These are phyloP conservation scores for Tethea ocularis DNA, from an alignment of 2,888 invertebrate genomes.

Conservation along the genomic window DNA sequence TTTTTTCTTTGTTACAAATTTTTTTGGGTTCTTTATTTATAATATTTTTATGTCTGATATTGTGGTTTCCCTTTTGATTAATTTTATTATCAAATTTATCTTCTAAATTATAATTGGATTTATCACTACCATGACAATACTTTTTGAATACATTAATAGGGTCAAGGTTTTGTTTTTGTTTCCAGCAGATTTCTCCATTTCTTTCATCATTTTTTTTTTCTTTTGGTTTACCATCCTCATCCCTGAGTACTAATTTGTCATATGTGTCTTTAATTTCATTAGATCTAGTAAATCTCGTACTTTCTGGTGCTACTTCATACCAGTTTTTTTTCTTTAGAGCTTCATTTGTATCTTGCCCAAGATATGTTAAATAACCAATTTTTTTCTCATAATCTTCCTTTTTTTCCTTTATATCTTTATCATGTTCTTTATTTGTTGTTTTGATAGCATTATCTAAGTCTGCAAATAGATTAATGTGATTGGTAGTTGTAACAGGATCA, in stretches of 20 bases:
- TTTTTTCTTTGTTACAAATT: slow-evolving; percentile 51
- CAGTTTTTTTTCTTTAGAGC: slow-evolving; percentile 93
- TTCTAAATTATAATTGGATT: slow-evolving; percentile 3
- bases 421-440: slow-evolving; percentile 92
- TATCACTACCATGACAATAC: slow-evolving; percentile 50
- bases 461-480: slow-evolving; percentile 93
- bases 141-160: slow-evolving; percentile 89
- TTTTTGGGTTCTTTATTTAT: slow-evolving; percentile 31
- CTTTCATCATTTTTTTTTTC: slow-evolving; percentile 60
- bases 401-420: slow-evolving; percentile 94
- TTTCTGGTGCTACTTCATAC: slow-evolving; percentile 91
- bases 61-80: slow-evolving; percentile 21
- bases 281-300: slow-evolving; percentile 63
- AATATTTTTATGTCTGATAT: slow-evolving; percentile 30
- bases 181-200: slow-evolving; percentile 85
- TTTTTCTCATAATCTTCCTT: slow-evolving; percentile 98
- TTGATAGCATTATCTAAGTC: slow-evolving; percentile 90
- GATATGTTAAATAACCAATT: slow-evolving; percentile 97
- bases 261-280: slow-evolving; percentile 72
- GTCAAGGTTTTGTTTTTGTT: slow-evolving; percentile 88
- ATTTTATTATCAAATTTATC: neutral
- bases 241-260: slow-evolving; percentile 73
- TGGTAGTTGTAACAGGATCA: slow-evolving; percentile 20
- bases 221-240: slow-evolving; percentile 73
- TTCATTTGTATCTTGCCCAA: slow-evolving; percentile 96